Evolutionary conservation across 2,113 vertebrate genomes (phyloP).

Genomic region (Hydrolagus affinis): DNA sequence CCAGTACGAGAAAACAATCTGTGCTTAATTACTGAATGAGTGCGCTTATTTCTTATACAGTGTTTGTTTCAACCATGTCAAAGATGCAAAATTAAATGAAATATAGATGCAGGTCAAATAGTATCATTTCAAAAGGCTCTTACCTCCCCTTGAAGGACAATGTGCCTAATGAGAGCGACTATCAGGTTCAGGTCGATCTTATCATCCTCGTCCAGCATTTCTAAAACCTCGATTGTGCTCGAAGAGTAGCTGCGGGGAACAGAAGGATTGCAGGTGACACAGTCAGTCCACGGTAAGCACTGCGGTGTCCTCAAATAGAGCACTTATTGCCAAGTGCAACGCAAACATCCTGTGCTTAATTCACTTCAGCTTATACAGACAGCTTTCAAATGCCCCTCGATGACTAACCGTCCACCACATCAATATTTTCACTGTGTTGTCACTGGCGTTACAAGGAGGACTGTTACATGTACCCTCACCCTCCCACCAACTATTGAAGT

Average conservation of each 20-base stretch:
- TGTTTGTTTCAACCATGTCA: too few relatives aligned
- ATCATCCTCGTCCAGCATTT: constrained; percentile 77
- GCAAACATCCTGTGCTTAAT: background rate
- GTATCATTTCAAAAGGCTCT: constrained; percentile 21
- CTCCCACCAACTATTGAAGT: too few relatives aligned
- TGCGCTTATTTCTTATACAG: too few relatives aligned
- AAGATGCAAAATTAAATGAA: background rate
- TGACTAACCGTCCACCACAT: background rate
- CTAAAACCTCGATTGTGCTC: constrained; percentile 66
- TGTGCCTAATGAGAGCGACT: constrained; percentile 77
- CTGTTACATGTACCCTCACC: too few relatives aligned
- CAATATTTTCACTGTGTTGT: too few relatives aligned
- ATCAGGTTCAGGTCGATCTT: constrained; percentile 87
- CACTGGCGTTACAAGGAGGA: too few relatives aligned
- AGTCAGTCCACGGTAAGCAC: background rate
- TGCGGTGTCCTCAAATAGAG: too few relatives aligned
- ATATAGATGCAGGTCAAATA: too few relatives aligned
- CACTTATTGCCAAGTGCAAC: too few relatives aligned
- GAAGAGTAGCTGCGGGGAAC: constrained; percentile 69
- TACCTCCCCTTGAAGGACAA: constrained; percentile 82
- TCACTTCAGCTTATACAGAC: background rate
- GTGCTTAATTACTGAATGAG: too few relatives aligned
- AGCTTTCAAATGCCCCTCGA: too few relatives aligned
- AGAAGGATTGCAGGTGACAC: background rate
- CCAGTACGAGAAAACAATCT: too few relatives aligned